Base-by-base conservation (phyloP, 2,113 vertebrate species). In the Garra rufa region DNA sequence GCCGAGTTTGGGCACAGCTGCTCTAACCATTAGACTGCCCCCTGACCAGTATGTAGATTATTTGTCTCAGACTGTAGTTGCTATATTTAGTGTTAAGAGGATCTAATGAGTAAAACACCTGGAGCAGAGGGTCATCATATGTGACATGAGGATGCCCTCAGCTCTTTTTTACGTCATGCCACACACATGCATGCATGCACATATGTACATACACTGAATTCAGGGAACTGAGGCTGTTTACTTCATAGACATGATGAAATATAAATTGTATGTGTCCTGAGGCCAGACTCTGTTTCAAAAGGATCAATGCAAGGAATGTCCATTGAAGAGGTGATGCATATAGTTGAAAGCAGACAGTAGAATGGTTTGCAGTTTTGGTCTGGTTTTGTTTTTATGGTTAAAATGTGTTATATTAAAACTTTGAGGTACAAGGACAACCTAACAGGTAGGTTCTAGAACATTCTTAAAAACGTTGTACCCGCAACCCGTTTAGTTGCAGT, bases 81-180 rank as follows among this genome's bases (percentile, higher is more conserved):
- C 26, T 52, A 81, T 55, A 41, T 70, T 69, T 70, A 80, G 59
- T 21, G 44, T 21, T 79, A 0, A 67, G 59, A 65, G 11, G 14
- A 50, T 52, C 63, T 69, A 69, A 69, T 50, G 28, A 70, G 28
- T 81, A 81, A 81, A 70, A 41, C 63, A 71, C 65, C 26, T 82
- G 52, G 26, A 57, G 63, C 38, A 71, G 24, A 44, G 26, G 28
- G 8, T 61, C 76, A 48, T 78, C 69, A 28, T 52, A 38, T 38
- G 24, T 59, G 76, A 70, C 50, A 44, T 50, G 55, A 71, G 28
- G 67, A 61, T 65, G 84, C 84, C 17, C 69, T 7, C 6, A 15
- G 77, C 50, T 6, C 9, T 52, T 57, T 81, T 41, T 75, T 26
- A 4, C 44, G 9, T 38, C 46, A 78, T 9, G 24, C 46, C 70